Evolutionary conservation across 2,888 invertebrate species (phyloP).

Genomic region (Chalcis sispes): DNA sequence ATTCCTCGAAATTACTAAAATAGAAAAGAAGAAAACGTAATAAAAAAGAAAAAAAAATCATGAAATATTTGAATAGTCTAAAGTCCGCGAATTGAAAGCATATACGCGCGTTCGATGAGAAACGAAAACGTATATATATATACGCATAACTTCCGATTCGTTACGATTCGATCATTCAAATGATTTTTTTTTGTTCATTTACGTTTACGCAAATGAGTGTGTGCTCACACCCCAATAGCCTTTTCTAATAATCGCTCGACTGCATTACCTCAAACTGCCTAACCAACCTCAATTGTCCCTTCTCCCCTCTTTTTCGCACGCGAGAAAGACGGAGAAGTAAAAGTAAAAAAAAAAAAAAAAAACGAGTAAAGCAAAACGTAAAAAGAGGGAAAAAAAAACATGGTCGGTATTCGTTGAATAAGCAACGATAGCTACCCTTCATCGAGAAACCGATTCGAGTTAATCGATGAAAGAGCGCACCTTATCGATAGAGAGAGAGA

Average conservation of each 20-base stretch:
- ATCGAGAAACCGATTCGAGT: neutral
- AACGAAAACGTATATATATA: no score
- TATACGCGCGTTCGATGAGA: no score
- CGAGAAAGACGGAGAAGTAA: no score
- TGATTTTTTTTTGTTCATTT: constrained; percentile 23
- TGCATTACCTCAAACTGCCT: neutral
- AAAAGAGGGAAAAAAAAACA: neutral
- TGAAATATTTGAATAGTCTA: neutral
- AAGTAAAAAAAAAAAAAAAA: constrained; percentile 1
- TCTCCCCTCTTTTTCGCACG: no score
- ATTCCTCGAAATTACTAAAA: no score
- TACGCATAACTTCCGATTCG: neutral
- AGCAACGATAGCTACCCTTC: constrained; percentile 1
- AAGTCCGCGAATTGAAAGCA: no score
- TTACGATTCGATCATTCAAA: constrained; percentile 31
- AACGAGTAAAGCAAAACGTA: no score
- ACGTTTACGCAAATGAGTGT: neutral
- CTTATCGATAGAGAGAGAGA: neutral
- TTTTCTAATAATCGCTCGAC: constrained; percentile 18
- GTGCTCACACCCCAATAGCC: neutral
- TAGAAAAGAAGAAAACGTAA: no score
- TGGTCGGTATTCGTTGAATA: neutral
- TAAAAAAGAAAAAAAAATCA: no score
- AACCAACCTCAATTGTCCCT: neutral
- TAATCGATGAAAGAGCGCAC: constrained; percentile 33